Conservation (phyloP, 2,888 invertebrate genomes). For the Stenodema calcarata region DNA sequence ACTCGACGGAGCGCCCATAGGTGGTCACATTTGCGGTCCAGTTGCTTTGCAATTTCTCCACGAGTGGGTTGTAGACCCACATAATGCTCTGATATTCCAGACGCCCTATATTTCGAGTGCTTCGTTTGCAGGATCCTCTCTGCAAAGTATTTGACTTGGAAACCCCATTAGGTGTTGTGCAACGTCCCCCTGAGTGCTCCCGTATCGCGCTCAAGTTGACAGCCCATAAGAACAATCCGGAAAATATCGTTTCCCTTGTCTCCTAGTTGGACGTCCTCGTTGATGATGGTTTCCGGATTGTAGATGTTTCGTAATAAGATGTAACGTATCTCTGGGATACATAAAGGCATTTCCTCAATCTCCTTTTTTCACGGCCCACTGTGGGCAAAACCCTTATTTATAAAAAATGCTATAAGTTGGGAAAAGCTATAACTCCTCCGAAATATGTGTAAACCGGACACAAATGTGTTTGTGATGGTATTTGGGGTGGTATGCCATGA, state of each 20-base stretch:
- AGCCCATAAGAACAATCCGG: background rate
- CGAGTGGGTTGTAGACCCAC: background rate
- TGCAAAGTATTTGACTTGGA: background rate
- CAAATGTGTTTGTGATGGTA: too few species aligned
- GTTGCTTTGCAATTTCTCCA: background rate
- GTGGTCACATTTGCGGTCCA: conserved; percentile 2
- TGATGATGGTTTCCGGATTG: too few species aligned
- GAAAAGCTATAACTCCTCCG: too few species aligned
- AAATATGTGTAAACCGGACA: too few species aligned
- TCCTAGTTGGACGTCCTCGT: too few species aligned
- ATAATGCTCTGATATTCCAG: background rate
- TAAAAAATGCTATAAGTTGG: too few species aligned
- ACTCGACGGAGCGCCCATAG: background rate
- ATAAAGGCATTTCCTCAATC: too few species aligned
- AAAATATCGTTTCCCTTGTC: background rate
- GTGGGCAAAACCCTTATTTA: too few species aligned
- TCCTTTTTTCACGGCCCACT: too few species aligned
- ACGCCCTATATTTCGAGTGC: background rate
- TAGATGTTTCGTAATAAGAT: too few species aligned
- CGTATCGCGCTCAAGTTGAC: background rate
- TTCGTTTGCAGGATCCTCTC: background rate
- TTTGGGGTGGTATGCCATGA: too few species aligned
- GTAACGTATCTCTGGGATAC: too few species aligned
- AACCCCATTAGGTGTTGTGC: background rate
- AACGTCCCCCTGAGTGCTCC: background rate